phyloP scores from a whole-genome alignment of 1,140 invertebrate genomes.

The Leptestheria dahalacensis region DNA sequence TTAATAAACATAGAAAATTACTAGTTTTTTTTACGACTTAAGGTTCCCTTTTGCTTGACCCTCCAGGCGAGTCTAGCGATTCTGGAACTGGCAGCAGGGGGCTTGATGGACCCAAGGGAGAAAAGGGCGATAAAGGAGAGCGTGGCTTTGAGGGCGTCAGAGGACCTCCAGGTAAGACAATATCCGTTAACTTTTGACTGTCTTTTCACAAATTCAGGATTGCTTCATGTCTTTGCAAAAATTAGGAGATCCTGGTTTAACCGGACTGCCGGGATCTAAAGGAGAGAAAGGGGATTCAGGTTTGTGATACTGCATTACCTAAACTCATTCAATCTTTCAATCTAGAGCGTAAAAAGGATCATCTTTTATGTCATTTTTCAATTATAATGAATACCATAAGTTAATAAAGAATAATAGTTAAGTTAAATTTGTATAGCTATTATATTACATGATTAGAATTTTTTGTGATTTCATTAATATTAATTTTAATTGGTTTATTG shows the following conservation, averaged over 20 bases:
- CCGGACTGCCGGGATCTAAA: constrained; percentile 1
- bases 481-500: too few relatives aligned
- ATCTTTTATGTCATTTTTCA: too few relatives aligned
- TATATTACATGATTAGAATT: not conserved
- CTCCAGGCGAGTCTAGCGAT: constrained; percentile 2
- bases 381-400: not conserved
- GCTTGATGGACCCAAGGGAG: not conserved
- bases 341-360: too few relatives aligned
- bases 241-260: constrained; percentile 5
- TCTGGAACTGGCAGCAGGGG: not conserved
- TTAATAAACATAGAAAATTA: not conserved
- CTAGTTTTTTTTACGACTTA: not conserved
- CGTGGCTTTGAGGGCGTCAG: constrained; percentile 8
- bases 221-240: not conserved
- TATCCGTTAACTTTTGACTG: not conserved
- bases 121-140: constrained; percentile 4
- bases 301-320: too few relatives aligned
- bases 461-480: too few relatives aligned
- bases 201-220: not conserved
- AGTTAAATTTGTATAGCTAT: not conserved
- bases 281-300: constrained; percentile 4
- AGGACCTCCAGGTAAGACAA: constrained; percentile 3
- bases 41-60: not conserved
- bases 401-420: not conserved
- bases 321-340: too few relatives aligned